Evolutionary conservation across 2,797 vertebrate genomes (phyloP), one percentile per base, ranked within the genome.

Genomic region (Pteronotus mesoamericanus): DNA sequence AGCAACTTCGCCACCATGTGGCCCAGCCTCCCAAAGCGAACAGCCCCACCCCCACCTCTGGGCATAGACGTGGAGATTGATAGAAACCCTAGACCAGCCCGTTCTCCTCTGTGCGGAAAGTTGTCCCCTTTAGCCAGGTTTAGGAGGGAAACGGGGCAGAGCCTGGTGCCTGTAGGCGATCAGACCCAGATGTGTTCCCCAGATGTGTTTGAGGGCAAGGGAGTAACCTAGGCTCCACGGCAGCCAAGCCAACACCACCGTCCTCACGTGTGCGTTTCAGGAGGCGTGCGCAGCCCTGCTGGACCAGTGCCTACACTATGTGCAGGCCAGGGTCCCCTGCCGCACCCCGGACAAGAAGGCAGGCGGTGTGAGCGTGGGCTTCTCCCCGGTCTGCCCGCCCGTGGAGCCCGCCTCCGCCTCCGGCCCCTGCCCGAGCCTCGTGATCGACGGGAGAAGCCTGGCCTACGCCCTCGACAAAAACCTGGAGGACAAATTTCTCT

Each of bases 361-460:
- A 91, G 98, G 98, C 86, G 96, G 96, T 89, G 93, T 98, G 95
- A 98, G 97, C 10, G 39, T 98, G 82, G 98, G 98, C 92, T 98
- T 99, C 75, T 86, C 96, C 3, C 97, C 98, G 59, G 96, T 99
- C 74, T 98, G 98, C 85, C 96, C 98, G 19, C 96, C 98, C 22
- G 97, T 98, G 4, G 89, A 98, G n/a, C 89, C 98, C 4, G 42
- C 98, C n/a, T n/a, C n/a, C 1, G 95, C 98, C 95, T 98, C 98
- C 44, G 98, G 98, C 97, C 98, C 97, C 87, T 97, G 98, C 87
- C 98, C 99, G 80, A 99, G 99, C 97, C 98, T 99, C 90, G 99
- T 99, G 51, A 99, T 99, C 10, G 99, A 99, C 37, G 99, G 99
- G 6, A 99, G 98, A 75, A 99, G 99, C 4, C 94, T 99, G 98